Base-by-base conservation (phyloP, 2,888 invertebrate species). In the Chorisops tibialis region DNA sequence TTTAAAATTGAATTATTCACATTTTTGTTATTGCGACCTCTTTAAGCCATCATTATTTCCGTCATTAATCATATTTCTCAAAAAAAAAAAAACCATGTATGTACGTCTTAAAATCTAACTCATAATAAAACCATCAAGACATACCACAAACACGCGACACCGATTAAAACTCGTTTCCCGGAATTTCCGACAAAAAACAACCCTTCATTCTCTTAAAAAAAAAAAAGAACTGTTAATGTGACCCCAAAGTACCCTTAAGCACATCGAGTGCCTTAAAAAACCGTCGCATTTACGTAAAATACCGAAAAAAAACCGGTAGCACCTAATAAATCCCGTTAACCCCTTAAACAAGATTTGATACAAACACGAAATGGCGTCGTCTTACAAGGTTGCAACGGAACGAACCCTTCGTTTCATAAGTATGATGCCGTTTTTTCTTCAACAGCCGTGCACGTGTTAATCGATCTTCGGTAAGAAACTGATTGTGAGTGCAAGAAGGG, bases 281-380 rank as follows among this genome's bases (percentile, higher is more conserved):
- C 19, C 37, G 9, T 37, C 18, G 47, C 18, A 18, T 56, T 56
- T 45, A 45, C 41, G 56, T 43, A 43, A 43, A 56, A 30, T 30
- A 43, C 30, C n/a, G 11, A 16, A 45, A 43, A 56, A 45, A 48
- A 38, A 48, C 35, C 59, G 18, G 59, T 59, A 59, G 48, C 59
- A 59, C 59, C 59, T 59, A 59, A 59, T 59, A 59, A 59, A 59
- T 59, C 59, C 59, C 59, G 59, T 59, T 59, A 59, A 59, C 59
- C 59, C 59, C 45, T 59, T 39, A 54, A 39, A 50, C 16, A 16
- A 12, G 35, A 50, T 35, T 30, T 16, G 49, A n/a, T n/a, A n/a
- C n/a, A n/a, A n/a, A n/a, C n/a, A n/a, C n/a, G n/a, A n/a, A 30
- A 50, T 18, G 18, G 50, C 35, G 41, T 54, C 54, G 41, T 43